Conservation (phyloP, 1,140 invertebrate genomes). For the Paramacrobiotus metropolitanus region DNA sequence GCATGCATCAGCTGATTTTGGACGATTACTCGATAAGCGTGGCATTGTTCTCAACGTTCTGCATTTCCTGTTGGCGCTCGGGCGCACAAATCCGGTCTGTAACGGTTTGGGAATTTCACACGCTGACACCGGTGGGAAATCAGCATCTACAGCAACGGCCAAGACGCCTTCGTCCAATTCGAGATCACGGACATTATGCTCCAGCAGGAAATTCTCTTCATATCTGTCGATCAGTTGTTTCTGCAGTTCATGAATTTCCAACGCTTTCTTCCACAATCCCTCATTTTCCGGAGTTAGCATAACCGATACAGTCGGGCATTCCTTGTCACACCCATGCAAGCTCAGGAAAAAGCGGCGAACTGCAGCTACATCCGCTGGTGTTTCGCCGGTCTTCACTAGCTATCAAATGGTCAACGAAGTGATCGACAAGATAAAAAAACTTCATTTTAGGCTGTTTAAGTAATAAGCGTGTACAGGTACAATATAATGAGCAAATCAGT, state of each 20-base stretch:
- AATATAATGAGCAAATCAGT: not conserved
- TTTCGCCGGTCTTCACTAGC: not conserved
- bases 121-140: too few species aligned
- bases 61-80: too few species aligned
- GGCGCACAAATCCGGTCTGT: too few species aligned
- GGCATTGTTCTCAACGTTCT: too few species aligned
- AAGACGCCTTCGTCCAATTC: not conserved
- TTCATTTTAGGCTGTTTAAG: not conserved
- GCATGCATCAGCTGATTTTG: too few species aligned
- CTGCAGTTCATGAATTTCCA: not conserved
- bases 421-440: too few species aligned
- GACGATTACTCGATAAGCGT: too few species aligned
- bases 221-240: not conserved
- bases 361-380: not conserved
- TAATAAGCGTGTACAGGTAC: not conserved
- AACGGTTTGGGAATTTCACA: too few species aligned
- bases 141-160: not conserved
- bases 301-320: not conserved
- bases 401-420: not conserved
- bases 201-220: not conserved
- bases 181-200: not conserved
- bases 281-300: not conserved
- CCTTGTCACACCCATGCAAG: not conserved
- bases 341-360: not conserved
- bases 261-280: not conserved